phyloP scores from a whole-genome alignment of 2,888 invertebrate genomes.

The Mallateleia sp. region DNA sequence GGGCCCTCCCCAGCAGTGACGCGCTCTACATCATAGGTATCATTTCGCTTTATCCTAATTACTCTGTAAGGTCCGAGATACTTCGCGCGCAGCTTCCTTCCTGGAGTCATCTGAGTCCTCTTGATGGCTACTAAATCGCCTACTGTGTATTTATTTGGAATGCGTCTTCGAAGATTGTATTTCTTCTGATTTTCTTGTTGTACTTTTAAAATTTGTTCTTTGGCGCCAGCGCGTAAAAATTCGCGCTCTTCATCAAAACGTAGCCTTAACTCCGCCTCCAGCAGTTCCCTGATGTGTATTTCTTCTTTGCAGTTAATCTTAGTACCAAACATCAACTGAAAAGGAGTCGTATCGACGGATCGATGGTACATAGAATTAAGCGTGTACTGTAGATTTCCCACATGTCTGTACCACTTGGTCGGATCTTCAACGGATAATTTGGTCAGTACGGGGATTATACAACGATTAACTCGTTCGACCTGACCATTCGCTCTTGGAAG shows the following conservation, averaged over 20 bases:
- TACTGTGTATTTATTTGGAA: slow-evolving; percentile 13
- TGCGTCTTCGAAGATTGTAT: slow-evolving; percentile 41
- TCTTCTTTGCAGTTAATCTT: slow-evolving; percentile 11
- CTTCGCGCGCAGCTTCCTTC: slow-evolving; percentile 32
- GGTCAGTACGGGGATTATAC: too few relatives aligned
- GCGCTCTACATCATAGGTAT: slow-evolving; percentile 38
- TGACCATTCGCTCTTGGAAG: too few relatives aligned
- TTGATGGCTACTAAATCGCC: slow-evolving; percentile 45
- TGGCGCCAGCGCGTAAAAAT: background rate
- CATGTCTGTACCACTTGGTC: too few relatives aligned
- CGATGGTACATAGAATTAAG: too few relatives aligned
- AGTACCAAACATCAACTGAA: background rate
- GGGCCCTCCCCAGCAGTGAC: slow-evolving; percentile 19
- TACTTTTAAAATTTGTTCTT: too few relatives aligned
- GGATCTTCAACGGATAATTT: too few relatives aligned
- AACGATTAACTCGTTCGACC: too few relatives aligned
- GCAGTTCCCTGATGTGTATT: background rate
- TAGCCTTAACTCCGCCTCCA: background rate
- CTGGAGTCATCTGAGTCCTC: slow-evolving; percentile 33
- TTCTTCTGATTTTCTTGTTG: slow-evolving; percentile 41
- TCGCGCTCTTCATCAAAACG: background rate
- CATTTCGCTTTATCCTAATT: slow-evolving; percentile 16
- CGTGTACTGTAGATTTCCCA: too few relatives aligned
- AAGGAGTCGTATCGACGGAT: too few relatives aligned
- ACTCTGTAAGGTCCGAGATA: slow-evolving; percentile 44